Evolutionary conservation across 2,113 vertebrate species (phyloP), one percentile per base, ranked within the genome.

Genomic region (Archilochus colubris): DNA sequence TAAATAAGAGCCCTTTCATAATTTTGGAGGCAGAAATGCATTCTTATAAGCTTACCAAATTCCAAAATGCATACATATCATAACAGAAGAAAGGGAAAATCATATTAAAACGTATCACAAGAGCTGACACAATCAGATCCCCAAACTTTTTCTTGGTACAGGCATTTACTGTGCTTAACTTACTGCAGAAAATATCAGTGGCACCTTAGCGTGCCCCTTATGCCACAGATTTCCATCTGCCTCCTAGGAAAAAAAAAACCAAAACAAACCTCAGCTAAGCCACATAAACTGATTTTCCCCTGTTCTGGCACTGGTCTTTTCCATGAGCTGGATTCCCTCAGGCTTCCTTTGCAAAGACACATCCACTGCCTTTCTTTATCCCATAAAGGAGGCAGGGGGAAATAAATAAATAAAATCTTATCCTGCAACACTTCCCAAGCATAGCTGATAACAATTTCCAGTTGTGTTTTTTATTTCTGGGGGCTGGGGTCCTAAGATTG

Each of bases 271-370:
- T 31, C n/a, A 33, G 18, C 48, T 44, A 25, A 75, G 63, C 22
- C 50, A 59, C 22, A 61, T 33, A 8, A 64, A 44, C 6, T 27
- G 17, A 21, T 51, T 63, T 40, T 27, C 22, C 38, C 48, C 11
- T 44, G 43, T 33, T 44, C 28, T 0, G 0, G 8, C 0, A 0
- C 12, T n/a, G 28, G 15, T 50, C 17, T 21, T 66, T 51, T 51
- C 30, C 44, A 28, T 0, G 0, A 13, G 78, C 46, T 46, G 46
- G 8, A 28, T 20, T 22, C 50, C 50, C 25, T 36, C 25, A 9
- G 22, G 36, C 50, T 62, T 7, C 18, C 36, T 38, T 46, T 57
- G 30, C 11, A 62, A 0, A 15, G 43, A 21, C 38, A 21, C 25
- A 40, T 31, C 28, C 14, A 2, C 36, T 61, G 46, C 20, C 13